Conservation (phyloP, 2,888 invertebrate genomes). For the Calameuta idolon region DNA sequence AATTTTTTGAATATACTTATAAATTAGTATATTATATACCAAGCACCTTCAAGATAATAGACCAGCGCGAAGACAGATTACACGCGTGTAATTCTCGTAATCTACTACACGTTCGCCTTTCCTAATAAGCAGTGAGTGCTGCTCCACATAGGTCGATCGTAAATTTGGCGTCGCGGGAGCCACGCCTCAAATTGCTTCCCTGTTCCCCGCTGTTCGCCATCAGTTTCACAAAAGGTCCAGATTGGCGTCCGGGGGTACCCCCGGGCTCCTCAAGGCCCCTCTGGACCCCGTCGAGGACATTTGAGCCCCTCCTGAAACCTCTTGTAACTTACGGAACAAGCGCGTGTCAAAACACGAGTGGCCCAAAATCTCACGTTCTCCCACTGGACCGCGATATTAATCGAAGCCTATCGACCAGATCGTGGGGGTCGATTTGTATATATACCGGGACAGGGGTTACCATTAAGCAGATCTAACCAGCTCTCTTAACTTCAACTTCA, state of each 20-base stretch:
- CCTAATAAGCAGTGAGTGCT: slow-evolving; percentile 18
- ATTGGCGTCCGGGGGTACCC: not conserved
- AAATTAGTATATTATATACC: too few relatives aligned
- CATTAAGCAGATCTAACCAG: slow-evolving; percentile 43
- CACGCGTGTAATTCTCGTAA: not conserved
- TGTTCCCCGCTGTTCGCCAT: slow-evolving; percentile 1
- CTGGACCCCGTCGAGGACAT: slow-evolving; percentile 6
- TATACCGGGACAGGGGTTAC: slow-evolving; percentile 40
- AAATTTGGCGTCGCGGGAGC: slow-evolving; percentile 14
- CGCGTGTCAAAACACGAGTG: slow-evolving; percentile 29
- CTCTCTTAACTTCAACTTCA: slow-evolving; percentile 35
- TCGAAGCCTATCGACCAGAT: too few relatives aligned
- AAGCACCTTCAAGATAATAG: too few relatives aligned
- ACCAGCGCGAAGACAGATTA: too few relatives aligned
- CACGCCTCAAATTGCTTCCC: slow-evolving; percentile 16
- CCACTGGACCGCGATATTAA: slow-evolving; percentile 31
- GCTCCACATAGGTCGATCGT: slow-evolving; percentile 20
- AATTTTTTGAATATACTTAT: too few relatives aligned
- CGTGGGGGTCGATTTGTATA: slow-evolving; percentile 38
- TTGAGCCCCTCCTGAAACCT: slow-evolving; percentile 26
- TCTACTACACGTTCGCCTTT: slow-evolving; percentile 11
- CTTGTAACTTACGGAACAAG: slow-evolving; percentile 24
- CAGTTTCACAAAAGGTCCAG: slow-evolving; percentile 1
- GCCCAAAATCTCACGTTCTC: slow-evolving; percentile 34
- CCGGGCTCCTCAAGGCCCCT: too few relatives aligned